phyloP scores from a whole-genome alignment of 2,797 vertebrate species.

The Schizothorax lantsangensis region DNA sequence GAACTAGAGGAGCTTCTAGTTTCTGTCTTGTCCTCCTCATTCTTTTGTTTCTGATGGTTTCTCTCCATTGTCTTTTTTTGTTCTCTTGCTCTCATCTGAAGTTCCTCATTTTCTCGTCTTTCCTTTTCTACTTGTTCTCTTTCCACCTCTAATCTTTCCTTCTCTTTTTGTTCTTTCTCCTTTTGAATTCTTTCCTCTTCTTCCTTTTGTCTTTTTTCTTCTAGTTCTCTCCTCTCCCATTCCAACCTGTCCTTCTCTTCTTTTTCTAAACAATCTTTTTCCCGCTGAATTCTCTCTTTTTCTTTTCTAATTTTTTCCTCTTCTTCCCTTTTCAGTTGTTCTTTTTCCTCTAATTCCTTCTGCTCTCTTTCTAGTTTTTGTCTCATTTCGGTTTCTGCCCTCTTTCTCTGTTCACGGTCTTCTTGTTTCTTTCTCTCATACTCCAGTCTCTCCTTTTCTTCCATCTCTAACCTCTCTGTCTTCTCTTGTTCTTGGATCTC shows the following conservation, averaged over 20 bases:
- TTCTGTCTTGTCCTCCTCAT: background rate
- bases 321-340: slow-evolving; percentile 40
- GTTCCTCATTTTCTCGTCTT: slow-evolving; percentile 21
- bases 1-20: slow-evolving; percentile 18
- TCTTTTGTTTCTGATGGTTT: slow-evolving; percentile 13
- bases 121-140: slow-evolving; percentile 33
- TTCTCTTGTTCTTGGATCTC: slow-evolving; percentile 38
- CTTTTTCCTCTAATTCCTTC: slow-evolving; percentile 30
- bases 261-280: background rate
- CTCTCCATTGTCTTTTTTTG: slow-evolving; percentile 1
- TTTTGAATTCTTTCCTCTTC: slow-evolving; percentile 37
- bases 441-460: slow-evolving; percentile 24
- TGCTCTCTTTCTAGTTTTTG: slow-evolving; percentile 13
- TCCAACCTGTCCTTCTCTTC: background rate
- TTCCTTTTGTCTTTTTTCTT: slow-evolving; percentile 9
- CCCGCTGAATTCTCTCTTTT: slow-evolving; percentile 5
- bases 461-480: background rate
- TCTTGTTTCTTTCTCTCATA: background rate
- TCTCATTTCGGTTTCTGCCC: background rate
- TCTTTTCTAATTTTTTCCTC: slow-evolving; percentile 15
- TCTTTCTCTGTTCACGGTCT: slow-evolving; percentile 6
- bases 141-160: slow-evolving; percentile 24
- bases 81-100: slow-evolving; percentile 29
- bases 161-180: slow-evolving; percentile 47
- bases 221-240: slow-evolving; percentile 3